Percentiles rank a stretch among this genome's conserved stretches.
These are phyloP conservation scores for Osmoderma eremita DNA, from an alignment of 2,888 invertebrate genomes.

Conservation along the genomic window DNA sequence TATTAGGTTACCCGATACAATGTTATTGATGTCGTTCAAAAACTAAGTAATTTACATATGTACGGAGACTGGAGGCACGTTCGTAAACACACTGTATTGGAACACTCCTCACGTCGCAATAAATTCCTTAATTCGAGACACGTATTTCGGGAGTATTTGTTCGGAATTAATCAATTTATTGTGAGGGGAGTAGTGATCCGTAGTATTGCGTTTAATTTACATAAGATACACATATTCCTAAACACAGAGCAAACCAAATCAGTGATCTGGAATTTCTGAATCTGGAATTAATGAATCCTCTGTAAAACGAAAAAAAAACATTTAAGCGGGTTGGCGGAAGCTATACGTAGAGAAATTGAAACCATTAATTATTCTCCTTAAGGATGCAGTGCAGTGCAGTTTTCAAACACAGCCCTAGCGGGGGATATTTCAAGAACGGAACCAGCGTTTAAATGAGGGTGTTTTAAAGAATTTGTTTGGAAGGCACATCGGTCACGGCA, in stretches of 20 bases:
- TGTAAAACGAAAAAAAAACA: slow-evolving; percentile 21
- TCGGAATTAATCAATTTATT: too few species aligned
- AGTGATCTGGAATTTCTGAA: neutral
- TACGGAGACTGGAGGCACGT: too few species aligned
- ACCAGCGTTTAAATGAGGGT: slow-evolving; percentile 27
- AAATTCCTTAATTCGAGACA: too few species aligned
- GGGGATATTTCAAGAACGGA: slow-evolving; percentile 29
- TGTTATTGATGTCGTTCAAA: too few species aligned
- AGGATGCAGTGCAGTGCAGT: slow-evolving; percentile 23
- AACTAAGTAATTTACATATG: too few species aligned
- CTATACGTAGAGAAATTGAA: slow-evolving; percentile 30
- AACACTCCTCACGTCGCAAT: too few species aligned
- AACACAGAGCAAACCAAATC: neutral
- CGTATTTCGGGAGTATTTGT: too few species aligned
- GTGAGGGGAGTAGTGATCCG: too few species aligned
- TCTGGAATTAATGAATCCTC: neutral
- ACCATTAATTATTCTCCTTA: slow-evolving; percentile 32
- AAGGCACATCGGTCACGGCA: slow-evolving; percentile 44
- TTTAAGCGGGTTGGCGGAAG: slow-evolving; percentile 19
- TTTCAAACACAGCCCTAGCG: slow-evolving; percentile 22
- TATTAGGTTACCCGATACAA: too few species aligned
- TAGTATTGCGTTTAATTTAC: neutral
- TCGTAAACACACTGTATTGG: too few species aligned
- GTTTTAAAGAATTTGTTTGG: slow-evolving; percentile 41
- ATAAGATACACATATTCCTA: neutral